Base-by-base conservation (phyloP, 2,797 vertebrate species). In the Garrulus glandarius region DNA sequence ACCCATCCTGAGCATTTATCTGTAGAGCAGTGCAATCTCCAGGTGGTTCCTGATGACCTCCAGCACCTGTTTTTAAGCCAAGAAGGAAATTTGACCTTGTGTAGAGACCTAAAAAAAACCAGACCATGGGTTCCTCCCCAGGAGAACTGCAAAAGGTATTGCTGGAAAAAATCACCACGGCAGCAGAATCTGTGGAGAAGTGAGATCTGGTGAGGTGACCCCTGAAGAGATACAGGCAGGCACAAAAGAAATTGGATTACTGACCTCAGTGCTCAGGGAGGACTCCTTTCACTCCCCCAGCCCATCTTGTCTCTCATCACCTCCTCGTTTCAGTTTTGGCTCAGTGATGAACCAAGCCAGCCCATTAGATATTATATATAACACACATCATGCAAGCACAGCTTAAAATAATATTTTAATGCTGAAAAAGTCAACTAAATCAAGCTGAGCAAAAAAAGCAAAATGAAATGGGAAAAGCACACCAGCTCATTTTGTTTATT, bases 371-470 rank as follows among this genome's bases (percentile, higher is more conserved):
- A 46, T 68, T 55, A 43, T 14, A 55, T 24, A 68, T 32, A 50
- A 64, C 6, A 43, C 6, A 41, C 69, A 64, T 13, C 34, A 21
- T 39, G 11, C 29, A 83, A 91, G 44, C 23, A 60, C 20, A 76
- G 50, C 79, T 93, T 85, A 72, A 92, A 93, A 72, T 85, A 80
- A 59, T 71, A 49, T 55, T 87, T 91, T 78, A 87, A 59, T 78
- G 69, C 36, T 2, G 6, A 59, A 91, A 90, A 94, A 70, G 11
- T 69, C 75, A 87, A 91, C 29, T 32, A 71, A 87, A 88, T 52
- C 43, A 70, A 78, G 71, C 15, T 9, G 57, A 87, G 76, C 26
- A 72, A 64, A 70, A 43, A 60, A 19, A 32, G 9, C 19, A 27
- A 86, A 86, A 61, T 29, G 8, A 84, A 86, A 84, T 20, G 10